phyloP scores from a whole-genome alignment of 1,140 invertebrate genomes.

The Trichomalopsis sarcophagae region DNA sequence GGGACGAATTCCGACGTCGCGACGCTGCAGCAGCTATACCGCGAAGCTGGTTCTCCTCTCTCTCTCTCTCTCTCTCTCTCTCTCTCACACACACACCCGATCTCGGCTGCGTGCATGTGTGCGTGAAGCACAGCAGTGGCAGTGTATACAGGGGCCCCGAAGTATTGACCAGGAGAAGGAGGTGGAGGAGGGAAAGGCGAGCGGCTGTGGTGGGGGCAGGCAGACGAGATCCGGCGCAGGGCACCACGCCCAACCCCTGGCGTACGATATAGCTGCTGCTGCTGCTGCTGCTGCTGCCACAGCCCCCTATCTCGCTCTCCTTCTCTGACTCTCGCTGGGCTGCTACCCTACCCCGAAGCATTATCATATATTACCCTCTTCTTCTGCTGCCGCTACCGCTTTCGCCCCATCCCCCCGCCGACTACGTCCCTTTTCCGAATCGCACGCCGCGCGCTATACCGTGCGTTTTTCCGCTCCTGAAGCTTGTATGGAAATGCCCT shows the following conservation, averaged over 20 bases:
- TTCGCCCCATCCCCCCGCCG: slow-evolving; percentile 13
- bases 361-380: slow-evolving; percentile 73
- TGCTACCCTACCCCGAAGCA: slow-evolving; percentile 60
- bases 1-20: slow-evolving; percentile 70
- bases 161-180: slow-evolving; percentile 71
- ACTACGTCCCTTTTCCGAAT: slow-evolving; percentile 23
- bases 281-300: slow-evolving; percentile 13
- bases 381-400: slow-evolving; percentile 61
- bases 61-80: not conserved
- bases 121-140: not conserved
- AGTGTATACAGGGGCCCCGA: slow-evolving; percentile 65
- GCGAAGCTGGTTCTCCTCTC: slow-evolving; percentile 15
- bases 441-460: not conserved
- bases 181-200: slow-evolving; percentile 55
- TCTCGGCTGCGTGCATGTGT: not conserved
- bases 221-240: slow-evolving; percentile 49
- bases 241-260: slow-evolving; percentile 73
- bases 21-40: slow-evolving; percentile 55
- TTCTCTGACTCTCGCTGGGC: not conserved
- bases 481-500: not conserved
- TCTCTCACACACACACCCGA: too few species aligned
- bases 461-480: slow-evolving; percentile 1
- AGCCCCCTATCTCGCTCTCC: slow-evolving; percentile 27
- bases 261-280: slow-evolving; percentile 55
- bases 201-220: slow-evolving; percentile 54